Evolutionary conservation across 2,797 vertebrate genomes (phyloP).

Genomic region (Lepidocolaptes lacrymiger): DNA sequence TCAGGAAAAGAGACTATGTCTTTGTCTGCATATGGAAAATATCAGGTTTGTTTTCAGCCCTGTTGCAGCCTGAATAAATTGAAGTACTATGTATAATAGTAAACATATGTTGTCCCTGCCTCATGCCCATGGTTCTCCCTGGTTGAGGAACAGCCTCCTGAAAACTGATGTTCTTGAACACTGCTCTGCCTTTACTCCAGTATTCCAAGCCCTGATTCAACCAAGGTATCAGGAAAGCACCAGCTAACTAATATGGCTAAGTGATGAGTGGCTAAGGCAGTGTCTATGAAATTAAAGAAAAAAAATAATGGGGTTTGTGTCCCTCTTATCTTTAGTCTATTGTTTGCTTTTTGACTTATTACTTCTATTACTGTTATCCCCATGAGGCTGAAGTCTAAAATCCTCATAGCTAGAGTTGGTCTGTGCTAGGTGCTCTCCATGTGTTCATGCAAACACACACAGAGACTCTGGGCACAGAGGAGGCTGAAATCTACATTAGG

Average conservation of each 20-base stretch:
- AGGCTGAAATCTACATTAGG: not conserved
- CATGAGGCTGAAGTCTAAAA: not conserved
- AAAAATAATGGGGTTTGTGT: not conserved
- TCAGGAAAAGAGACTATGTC: not conserved
- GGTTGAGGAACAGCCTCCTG: not conserved
- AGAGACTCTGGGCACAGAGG: not conserved
- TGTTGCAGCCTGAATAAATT: slow-evolving; percentile 30
- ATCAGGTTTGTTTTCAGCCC: slow-evolving; percentile 54
- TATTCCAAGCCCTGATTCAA: not conserved
- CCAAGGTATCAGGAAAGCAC: not conserved
- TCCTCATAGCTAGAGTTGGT: not conserved
- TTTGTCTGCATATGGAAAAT: slow-evolving; percentile 36
- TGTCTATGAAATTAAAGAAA: not conserved
- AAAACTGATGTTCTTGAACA: not conserved
- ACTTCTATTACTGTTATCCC: not conserved
- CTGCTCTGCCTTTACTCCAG: not conserved
- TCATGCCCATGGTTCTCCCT: not conserved
- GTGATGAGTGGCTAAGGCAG: not conserved
- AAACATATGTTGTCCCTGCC: slow-evolving; percentile 7
- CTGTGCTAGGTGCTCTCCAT: not conserved
- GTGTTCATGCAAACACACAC: not conserved
- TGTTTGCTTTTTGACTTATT: not conserved
- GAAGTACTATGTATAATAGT: slow-evolving; percentile 28
- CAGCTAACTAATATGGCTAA: not conserved
- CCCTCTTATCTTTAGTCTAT: not conserved